Evolutionary conservation across 2,113 vertebrate species (phyloP).

Genomic region (Anas platyrhynchos): DNA sequence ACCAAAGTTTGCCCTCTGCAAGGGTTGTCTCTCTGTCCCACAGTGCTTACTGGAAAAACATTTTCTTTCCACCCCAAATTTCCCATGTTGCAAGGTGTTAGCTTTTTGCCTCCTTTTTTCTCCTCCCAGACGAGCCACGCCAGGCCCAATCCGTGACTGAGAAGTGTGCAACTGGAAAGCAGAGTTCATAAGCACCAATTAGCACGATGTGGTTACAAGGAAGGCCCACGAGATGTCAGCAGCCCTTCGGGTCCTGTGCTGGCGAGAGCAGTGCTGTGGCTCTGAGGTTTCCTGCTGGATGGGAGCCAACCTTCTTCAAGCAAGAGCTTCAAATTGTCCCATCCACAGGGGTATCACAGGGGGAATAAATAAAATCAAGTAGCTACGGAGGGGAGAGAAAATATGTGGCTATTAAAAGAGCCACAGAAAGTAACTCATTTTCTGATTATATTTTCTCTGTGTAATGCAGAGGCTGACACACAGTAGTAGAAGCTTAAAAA

Average conservation of each 20-base stretch:
- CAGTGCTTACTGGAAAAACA: fast-evolving
- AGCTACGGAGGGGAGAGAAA: background rate
- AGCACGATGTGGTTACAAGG: background rate
- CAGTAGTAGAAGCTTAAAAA: background rate
- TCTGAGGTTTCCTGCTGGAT: background rate
- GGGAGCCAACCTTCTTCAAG: background rate
- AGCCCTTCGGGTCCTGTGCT: background rate
- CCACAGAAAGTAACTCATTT: background rate
- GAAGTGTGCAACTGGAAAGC: fast-evolving
- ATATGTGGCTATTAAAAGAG: background rate
- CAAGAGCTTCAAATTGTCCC: background rate
- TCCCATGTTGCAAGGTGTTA: background rate
- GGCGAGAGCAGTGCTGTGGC: background rate
- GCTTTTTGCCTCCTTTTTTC: background rate
- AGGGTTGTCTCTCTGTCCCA: background rate
- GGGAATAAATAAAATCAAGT: background rate
- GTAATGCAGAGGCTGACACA: background rate
- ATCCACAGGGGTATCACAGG: too few relatives aligned
- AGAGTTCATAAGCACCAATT: background rate
- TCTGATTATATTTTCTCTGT: background rate
- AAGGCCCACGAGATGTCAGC: slow-evolving; percentile 57
- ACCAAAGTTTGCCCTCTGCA: background rate
- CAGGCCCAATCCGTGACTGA: fast-evolving
- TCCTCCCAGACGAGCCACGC: fast-evolving
- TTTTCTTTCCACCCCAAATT: background rate